These are phyloP conservation scores for Bradysia coprophila DNA, from an alignment of 1,140 invertebrate genomes.

Conservation along the genomic window DNA sequence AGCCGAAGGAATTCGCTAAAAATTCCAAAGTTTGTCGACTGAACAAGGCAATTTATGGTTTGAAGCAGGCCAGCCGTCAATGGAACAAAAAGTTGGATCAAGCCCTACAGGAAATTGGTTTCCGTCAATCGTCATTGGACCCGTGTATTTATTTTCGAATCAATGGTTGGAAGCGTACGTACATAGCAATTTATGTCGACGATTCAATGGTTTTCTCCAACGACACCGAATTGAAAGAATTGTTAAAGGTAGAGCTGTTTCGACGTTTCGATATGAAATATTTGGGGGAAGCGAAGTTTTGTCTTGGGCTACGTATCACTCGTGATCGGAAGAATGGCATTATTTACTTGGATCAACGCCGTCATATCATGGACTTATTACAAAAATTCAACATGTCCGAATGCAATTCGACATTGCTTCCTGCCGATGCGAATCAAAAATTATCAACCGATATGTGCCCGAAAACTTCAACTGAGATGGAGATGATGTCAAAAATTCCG, in stretches of 20 bases:
- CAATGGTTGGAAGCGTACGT: slow-evolving; percentile 1
- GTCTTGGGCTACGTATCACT: slow-evolving; percentile 4
- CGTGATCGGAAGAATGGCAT: slow-evolving; percentile 6
- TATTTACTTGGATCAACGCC: slow-evolving; percentile 15
- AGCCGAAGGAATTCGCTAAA: slow-evolving; percentile 10
- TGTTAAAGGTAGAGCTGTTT: background rate
- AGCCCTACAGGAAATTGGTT: slow-evolving; percentile 6
- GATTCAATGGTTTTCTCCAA: background rate
- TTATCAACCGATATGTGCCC: slow-evolving; percentile 8
- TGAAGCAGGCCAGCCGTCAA: slow-evolving; percentile 11
- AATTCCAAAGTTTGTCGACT: slow-evolving; percentile 8
- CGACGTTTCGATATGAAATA: slow-evolving; percentile 4
- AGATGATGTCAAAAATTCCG: slow-evolving; percentile 8
- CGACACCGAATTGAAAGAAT: background rate
- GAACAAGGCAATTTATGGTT: slow-evolving; percentile 11
- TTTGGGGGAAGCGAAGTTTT: background rate
- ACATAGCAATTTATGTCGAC: slow-evolving; percentile 1
- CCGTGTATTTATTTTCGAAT: slow-evolving; percentile 5
- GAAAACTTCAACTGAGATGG: slow-evolving; percentile 6
- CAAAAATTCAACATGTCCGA: slow-evolving; percentile 10
- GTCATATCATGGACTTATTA: slow-evolving; percentile 17
- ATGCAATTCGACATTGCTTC: slow-evolving; percentile 10
- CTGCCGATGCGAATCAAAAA: slow-evolving; percentile 9
- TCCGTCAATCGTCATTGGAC: slow-evolving; percentile 8
- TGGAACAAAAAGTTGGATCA: slow-evolving; percentile 12